Conservation (phyloP, 2,888 invertebrate species). For the Coremacera marginata region DNA sequence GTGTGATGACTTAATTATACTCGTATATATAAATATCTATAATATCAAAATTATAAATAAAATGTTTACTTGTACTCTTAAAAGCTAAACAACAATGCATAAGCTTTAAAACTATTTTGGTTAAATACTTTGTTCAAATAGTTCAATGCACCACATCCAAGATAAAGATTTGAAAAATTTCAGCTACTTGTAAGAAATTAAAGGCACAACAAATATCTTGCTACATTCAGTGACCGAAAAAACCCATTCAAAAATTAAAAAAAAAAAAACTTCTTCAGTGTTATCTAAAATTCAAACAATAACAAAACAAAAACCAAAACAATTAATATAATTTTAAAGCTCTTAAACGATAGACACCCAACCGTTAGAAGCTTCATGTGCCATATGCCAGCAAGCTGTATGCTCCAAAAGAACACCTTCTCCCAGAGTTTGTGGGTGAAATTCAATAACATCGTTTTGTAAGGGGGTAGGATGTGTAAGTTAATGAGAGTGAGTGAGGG, state of each 20-base stretch:
- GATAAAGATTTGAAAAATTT: neutral
- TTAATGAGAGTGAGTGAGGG: neutral
- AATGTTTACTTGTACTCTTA: no score
- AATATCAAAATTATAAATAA: no score
- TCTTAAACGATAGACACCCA: no score
- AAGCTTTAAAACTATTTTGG: no score
- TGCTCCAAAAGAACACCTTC: slow-evolving; percentile 7
- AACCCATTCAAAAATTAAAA: neutral
- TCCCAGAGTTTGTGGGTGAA: neutral
- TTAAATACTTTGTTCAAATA: neutral
- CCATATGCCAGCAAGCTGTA: neutral
- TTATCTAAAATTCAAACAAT: slow-evolving; percentile 2
- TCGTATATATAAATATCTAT: no score
- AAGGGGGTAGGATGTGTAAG: neutral
- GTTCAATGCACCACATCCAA: neutral
- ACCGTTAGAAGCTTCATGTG: neutral
- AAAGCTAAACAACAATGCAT: no score
- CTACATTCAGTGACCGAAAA: neutral
- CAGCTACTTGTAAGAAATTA: neutral
- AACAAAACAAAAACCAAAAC: neutral
- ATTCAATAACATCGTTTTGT: neutral
- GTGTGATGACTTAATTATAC: no score
- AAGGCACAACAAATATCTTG: neutral
- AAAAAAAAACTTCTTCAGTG: neutral
- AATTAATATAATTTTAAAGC: no score